Evolutionary conservation across 2,797 vertebrate genomes (phyloP).

Genomic region (Pelodytes ibericus): DNA sequence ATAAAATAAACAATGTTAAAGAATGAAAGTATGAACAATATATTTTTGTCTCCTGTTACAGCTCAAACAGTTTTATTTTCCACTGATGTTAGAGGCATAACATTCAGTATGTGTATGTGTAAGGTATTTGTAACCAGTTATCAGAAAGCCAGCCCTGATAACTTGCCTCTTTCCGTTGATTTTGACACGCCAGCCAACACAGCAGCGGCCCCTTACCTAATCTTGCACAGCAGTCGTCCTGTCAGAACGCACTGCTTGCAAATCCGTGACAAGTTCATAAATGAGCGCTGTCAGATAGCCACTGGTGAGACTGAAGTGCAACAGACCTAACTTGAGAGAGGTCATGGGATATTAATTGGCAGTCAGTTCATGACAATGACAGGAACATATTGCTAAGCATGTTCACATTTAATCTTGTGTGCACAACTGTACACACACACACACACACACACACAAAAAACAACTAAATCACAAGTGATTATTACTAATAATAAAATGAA

Average conservation of each 20-base stretch:
- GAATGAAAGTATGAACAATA: too few species aligned
- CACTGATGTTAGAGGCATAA: too few species aligned
- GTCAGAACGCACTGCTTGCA: slow-evolving; percentile 61
- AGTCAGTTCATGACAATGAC: slow-evolving; percentile 47
- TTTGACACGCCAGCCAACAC: slow-evolving; percentile 36
- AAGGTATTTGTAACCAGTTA: too few species aligned
- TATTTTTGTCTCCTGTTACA: too few species aligned
- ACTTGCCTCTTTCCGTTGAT: not conserved
- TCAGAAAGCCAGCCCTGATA: too few species aligned
- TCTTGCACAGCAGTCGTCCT: slow-evolving; percentile 62
- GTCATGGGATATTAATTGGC: slow-evolving; percentile 56
- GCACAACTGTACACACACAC: not conserved
- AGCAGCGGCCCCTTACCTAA: slow-evolving; percentile 52
- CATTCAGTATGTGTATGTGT: too few species aligned
- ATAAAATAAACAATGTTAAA: too few species aligned
- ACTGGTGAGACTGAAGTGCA: slow-evolving; percentile 46
- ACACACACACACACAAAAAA: too few species aligned
- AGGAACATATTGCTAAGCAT: slow-evolving; percentile 38
- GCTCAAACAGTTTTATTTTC: too few species aligned
- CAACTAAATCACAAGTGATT: too few species aligned
- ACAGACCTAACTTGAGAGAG: slow-evolving; percentile 52
- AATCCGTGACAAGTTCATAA: slow-evolving; percentile 56
- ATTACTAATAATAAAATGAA: too few species aligned
- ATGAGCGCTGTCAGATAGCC: slow-evolving; percentile 58
- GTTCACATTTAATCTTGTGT: not conserved